Evolutionary conservation across 2,888 invertebrate genomes (phyloP).

Genomic region (Agrochola litura): DNA sequence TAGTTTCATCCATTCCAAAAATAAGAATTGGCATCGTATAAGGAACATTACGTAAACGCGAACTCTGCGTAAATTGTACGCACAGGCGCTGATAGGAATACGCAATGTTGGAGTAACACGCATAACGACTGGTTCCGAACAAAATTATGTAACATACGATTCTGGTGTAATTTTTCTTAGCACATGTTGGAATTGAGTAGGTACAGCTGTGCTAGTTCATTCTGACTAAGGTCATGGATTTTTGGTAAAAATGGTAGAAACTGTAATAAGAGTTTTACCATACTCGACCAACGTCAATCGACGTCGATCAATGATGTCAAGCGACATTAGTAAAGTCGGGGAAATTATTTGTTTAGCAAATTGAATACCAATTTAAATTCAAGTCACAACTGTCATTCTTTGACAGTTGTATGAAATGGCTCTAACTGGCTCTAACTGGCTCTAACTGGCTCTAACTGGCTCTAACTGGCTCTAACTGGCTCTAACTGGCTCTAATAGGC

Average conservation of each 20-base stretch:
- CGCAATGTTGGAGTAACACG: conserved; percentile 54
- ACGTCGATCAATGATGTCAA: background rate
- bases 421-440: too few species aligned
- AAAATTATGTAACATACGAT: conserved; percentile 57
- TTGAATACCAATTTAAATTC: background rate
- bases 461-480: too few species aligned
- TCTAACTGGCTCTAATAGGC: too few species aligned
- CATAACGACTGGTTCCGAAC: conserved; percentile 42
- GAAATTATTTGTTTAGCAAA: background rate
- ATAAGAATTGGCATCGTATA: conserved; percentile 48
- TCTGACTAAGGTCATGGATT: background rate
- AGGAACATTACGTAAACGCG: conserved; percentile 53
- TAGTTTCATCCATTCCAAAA: conserved; percentile 36
- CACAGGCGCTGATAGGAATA: conserved; percentile 57
- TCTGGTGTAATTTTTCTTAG: conserved; percentile 42
- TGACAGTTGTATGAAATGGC: background rate
- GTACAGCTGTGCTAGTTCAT: background rate
- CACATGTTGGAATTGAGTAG: conserved; percentile 42
- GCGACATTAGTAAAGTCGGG: background rate
- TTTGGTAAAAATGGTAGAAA: background rate
- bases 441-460: too few species aligned
- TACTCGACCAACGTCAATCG: background rate
- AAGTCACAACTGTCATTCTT: background rate
- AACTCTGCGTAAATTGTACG: conserved; percentile 65
- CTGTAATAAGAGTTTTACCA: background rate